Evolutionary conservation across 2,113 vertebrate genomes (phyloP), one percentile per base, ranked within the genome.

Genomic region (Periophthalmus modestus): DNA sequence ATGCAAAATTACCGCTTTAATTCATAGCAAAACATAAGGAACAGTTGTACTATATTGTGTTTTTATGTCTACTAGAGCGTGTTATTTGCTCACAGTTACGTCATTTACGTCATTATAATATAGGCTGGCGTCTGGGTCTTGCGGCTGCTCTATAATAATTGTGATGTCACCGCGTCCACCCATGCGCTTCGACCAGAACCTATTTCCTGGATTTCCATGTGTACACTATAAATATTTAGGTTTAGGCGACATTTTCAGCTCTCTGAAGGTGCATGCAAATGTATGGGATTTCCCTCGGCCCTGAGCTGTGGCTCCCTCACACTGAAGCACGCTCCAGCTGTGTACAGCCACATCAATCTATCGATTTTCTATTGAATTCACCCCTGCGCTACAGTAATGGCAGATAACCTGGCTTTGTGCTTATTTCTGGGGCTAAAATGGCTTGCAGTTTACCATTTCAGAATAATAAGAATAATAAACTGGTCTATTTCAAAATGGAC

Each of bases 281-380:
- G 76, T 86, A 71, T 55, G 83, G 90, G 85, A 79, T 80, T 90
- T 83, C 90, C 89, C 87, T 84, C 66, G 52, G 47, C 34, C 13
- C 0, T 59, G 57, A 10, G 57, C 50, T n/a, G 50, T 74, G 71
- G 58, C 58, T 48, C 66, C 71, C 82, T 55, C 77, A 65, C 62
- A 39, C 34, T 39, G n/a, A 12, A 59, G 57, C 57, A 23, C 34
- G 10, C 62, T 65, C 62, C 62, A 65, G 59, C 59, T 34, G 59
- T 13, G 24, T 4, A 18, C 59, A 62, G 9, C 6, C 15, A 7
- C 2, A 34, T 39, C 62, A 65, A 65, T 65, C 18, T n/a, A 65
- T 65, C 14, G 34, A 65, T 65, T 43, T 43, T 18, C 5, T 13
- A 43, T 65, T 65, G 34, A 34, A 65, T 65, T 65, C 9, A 7